Percentiles rank a stretch among this genome's conserved stretches.
Conservation (phyloP, 2,888 invertebrate species). For the Branchellion lobata region DNA sequence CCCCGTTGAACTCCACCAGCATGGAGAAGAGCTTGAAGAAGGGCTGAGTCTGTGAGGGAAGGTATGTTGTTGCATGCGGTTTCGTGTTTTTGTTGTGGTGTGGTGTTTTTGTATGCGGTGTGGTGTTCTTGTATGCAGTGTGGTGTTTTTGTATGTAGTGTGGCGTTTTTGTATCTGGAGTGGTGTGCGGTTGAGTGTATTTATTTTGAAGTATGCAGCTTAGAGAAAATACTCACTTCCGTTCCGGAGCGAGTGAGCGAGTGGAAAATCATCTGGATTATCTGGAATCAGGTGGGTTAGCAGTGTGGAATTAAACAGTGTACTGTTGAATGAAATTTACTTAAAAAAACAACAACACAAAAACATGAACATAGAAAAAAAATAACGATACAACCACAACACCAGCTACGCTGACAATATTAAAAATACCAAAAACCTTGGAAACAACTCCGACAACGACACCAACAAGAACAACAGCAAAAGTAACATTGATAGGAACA, state of each 20-base stretch:
- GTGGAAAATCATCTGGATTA: slow-evolving; percentile 85
- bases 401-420: no score
- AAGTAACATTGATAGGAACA: no score
- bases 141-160: no score
- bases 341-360: no score
- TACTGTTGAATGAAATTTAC: slow-evolving; percentile 1
- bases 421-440: slow-evolving; percentile 22
- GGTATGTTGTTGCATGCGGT: not conserved
- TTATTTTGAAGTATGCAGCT: not conserved
- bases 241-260: slow-evolving; percentile 82
- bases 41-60: slow-evolving; percentile 72
- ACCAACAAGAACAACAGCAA: no score
- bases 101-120: no score
- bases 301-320: not conserved
- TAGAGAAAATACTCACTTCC: slow-evolving; percentile 68
- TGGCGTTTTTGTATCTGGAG: no score
- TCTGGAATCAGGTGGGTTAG: slow-evolving; percentile 59
- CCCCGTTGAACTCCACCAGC: slow-evolving; percentile 76
- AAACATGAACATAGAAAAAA: no score
- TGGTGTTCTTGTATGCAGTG: no score
- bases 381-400: no score
- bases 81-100: not conserved
- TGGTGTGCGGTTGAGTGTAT: not conserved
- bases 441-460: not conserved
- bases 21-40: slow-evolving; percentile 88